Evolutionary conservation across 2,113 vertebrate genomes (phyloP).

Genomic region (Podilymbus podiceps): DNA sequence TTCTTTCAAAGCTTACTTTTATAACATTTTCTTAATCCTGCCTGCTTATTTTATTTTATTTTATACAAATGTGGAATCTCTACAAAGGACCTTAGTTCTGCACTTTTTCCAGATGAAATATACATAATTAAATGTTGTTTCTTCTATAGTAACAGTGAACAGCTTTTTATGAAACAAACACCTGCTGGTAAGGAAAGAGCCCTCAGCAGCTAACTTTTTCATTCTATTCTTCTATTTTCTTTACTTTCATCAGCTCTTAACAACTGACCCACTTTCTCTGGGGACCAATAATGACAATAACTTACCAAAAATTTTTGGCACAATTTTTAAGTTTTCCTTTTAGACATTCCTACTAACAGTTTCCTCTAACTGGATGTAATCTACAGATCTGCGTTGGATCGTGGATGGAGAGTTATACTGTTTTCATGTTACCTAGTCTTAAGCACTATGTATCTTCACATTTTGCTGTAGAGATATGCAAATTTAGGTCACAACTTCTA

Average conservation of each 20-base stretch:
- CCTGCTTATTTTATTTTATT: conserved; percentile 61
- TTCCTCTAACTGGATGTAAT: neutral
- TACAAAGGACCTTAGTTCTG: neutral
- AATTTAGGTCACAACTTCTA: neutral
- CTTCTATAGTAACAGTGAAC: neutral
- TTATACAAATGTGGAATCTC: conserved; percentile 11
- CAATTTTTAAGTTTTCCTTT: neutral
- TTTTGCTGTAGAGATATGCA: neutral
- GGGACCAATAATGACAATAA: neutral
- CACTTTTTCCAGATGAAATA: conserved; percentile 22
- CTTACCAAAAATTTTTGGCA: neutral
- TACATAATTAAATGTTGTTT: neutral
- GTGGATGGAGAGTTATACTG: neutral
- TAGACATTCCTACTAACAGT: neutral
- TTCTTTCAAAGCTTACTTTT: conserved; percentile 41
- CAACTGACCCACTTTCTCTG: neutral
- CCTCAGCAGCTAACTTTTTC: neutral
- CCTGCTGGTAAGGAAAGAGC: neutral
- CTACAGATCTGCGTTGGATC: neutral
- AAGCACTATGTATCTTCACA: neutral
- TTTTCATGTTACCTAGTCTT: neutral
- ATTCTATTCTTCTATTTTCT: neutral
- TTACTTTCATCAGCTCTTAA: neutral
- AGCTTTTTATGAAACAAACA: neutral
- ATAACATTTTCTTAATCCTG: conserved; percentile 49